Evolutionary conservation across 2,797 vertebrate species (phyloP), one percentile per base, ranked within the genome.

Genomic region (Helicolenus hilgendorfi): DNA sequence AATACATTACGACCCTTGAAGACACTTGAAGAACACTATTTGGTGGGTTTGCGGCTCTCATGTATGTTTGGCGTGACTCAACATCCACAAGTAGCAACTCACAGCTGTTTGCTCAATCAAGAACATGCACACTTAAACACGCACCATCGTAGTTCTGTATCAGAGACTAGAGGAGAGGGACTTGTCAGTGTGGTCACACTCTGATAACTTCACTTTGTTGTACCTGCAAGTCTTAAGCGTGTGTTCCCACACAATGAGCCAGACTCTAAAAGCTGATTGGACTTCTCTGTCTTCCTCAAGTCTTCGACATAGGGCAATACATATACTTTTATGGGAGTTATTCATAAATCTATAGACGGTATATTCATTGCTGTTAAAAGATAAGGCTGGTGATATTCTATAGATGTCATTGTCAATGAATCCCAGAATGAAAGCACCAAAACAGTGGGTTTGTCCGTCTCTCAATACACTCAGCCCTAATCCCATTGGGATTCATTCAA

Each of bases 1-100:
- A 92, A 81, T 81, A 58, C 60, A 70, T 89, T 64, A 49, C 7
- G 56, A 8, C 35, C 60, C 83, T 76, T 65, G 26, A 63, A 38
- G 59, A 81, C 59, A 67, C 70, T 79, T 31, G 35, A 60, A 3
- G 55, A 31, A 29, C 24, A 36, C 56, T 11, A 49, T 31, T 31
- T 11, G 1, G 56, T 20, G 7, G 8, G 35, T 72, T 62, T 72
- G 27, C 8, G 3, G 71, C 33, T 68, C 15, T 38, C n/a, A 7
- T n/a, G 14, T 77, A 29, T 67, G 14, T 35, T 67, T 74, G 45
- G 55, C 76, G 45, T 41, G 62, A 82, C 65, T 86, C 58, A 7
- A 11, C 31, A 33, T 78, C 20, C 56, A 8, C 6, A 58, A 82
- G 49, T 62, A 71, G 8, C 27, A 7, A 13, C 20, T 74, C 49